Base-by-base conservation (phyloP, 1,140 invertebrate genomes). In the Zaprionus tsacasi region DNA sequence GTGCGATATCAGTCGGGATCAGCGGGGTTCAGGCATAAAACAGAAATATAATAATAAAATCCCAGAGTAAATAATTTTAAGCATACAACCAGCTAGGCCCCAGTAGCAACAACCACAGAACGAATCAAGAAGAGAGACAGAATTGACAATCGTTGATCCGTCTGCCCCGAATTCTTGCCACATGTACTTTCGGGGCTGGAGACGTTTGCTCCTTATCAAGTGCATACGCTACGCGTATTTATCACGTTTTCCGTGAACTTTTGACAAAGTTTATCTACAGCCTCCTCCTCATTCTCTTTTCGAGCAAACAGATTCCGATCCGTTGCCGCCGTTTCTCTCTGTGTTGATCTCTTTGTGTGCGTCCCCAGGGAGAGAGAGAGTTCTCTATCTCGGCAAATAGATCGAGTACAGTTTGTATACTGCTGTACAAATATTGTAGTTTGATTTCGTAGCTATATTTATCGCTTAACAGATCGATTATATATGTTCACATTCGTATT, bases 181-280 rank as follows among this genome's bases (percentile, higher is more conserved):
- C 45, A 48, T 65, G 61, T 77, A 64, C 61, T 57, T 38, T 60
- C 38, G 52, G 43, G 48, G 21, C 63, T 60, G 43, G 25, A 27
- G 50, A 58, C 55, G 55, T 43, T 48, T 15, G 27, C 10, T 45
- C 8, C 71, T 90, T 89, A 89, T 89, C 85, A 89, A 72, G 68
- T 40, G 55, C 57, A 65, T 64, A 57, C 33, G 58, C 40, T 67
- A 52, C 58, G 58, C 75, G 67, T 87, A 91, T 91, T 91, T 91
- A 91, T 91, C 91, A 91, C 90, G 67, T 79, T 91, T 83, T 91
- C 86, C 79, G 82, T 91, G 91, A 91, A 91, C 91, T 92, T 88
- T 91, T 78, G 78, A 79, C 91, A 91, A 85, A 92, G 91, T 92
- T 92, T 92, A 91, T 92, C 91, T 91, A 79, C 81, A 77, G 63